Conservation (phyloP, 2,888 invertebrate genomes). For the Salpingus planirostris region DNA sequence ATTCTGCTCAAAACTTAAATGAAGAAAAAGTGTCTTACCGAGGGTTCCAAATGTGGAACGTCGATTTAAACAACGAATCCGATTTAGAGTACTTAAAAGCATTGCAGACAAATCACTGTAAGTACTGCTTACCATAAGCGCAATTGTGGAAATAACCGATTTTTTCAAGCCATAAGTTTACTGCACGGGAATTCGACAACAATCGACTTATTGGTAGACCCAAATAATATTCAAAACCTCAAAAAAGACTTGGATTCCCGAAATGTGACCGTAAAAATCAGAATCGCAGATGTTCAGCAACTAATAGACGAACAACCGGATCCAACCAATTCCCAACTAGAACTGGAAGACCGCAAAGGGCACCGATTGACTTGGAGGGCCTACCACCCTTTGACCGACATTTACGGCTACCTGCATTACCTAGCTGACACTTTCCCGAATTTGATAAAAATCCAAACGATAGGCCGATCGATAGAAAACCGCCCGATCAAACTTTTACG, state of each 20-base stretch:
- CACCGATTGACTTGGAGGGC: slow-evolving; percentile 60
- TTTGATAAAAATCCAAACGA: slow-evolving; percentile 60
- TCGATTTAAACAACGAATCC: too few relatives aligned
- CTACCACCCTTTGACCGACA: slow-evolving; percentile 61
- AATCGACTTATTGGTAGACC: not conserved
- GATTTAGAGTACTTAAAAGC: too few relatives aligned
- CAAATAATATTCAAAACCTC: not conserved
- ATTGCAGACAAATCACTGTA: too few relatives aligned
- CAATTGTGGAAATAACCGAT: too few relatives aligned
- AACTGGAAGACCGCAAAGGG: too few relatives aligned
- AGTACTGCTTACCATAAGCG: too few relatives aligned
- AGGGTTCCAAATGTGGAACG: too few relatives aligned
- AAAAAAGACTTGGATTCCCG: not conserved
- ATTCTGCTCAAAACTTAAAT: too few relatives aligned
- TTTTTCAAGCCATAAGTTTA: too few relatives aligned
- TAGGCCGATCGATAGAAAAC: slow-evolving; percentile 68
- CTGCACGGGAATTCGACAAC: too few relatives aligned
- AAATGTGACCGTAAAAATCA: not conserved
- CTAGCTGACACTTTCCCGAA: slow-evolving; percentile 64
- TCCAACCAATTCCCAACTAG: too few relatives aligned
- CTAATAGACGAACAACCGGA: not conserved
- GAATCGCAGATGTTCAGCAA: not conserved
- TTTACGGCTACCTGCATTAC: slow-evolving; percentile 63
- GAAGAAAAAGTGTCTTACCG: too few relatives aligned
- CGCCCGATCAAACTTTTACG: slow-evolving; percentile 61